Base-by-base conservation (phyloP, 2,888 invertebrate genomes). In the Troides aeacus region DNA sequence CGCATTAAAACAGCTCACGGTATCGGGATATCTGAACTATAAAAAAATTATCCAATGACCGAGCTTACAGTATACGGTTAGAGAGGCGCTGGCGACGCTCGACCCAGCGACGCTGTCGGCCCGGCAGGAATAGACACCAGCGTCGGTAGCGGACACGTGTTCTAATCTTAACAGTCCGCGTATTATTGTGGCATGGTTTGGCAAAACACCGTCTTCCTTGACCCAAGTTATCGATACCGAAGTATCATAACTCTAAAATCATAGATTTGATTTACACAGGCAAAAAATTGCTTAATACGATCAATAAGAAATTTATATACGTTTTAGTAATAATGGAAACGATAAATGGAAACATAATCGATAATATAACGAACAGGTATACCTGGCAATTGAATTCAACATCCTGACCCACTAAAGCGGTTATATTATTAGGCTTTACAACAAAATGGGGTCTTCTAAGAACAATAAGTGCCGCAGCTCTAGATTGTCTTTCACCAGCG, bases 41-140 rank as follows among this genome's bases (percentile, higher is more conserved):
- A 88, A 90, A 90, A 46, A 46, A 84, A 76, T 74, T 78, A 80
- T 77, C 78, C 80, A 83, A 86, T 82, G 81, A 80, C 78, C 78
- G 75, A 73, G 95, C 97, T 96, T 94, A 99, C 98, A 97, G 88
- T 98, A 96, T 73, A 99, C 98, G 73, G 96, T 97, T 75, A 99
- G 94, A 71, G 96, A 95, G 53, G 98, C 98, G 83, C 96, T 96
- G 62, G 98, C 96, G 76, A 96, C 95, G 76, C 97, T 96, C 72
- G 96, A 95, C 30, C 98, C 98, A 71, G 98, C 97, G 75, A 96
- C 94, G 89, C 98, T 98, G 83, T 97, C 97, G 42, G 97, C 98
- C 78, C 97, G 96, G 90, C 98, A 98, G 78, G 97, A 96, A 90
- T 98, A 98, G 79, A 96, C 93, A 68, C 98, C 98, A 82, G 97